Evolutionary conservation across 2,888 invertebrate genomes (phyloP), one percentile per base, ranked within the genome.

Genomic region (Oligia latruncula): DNA sequence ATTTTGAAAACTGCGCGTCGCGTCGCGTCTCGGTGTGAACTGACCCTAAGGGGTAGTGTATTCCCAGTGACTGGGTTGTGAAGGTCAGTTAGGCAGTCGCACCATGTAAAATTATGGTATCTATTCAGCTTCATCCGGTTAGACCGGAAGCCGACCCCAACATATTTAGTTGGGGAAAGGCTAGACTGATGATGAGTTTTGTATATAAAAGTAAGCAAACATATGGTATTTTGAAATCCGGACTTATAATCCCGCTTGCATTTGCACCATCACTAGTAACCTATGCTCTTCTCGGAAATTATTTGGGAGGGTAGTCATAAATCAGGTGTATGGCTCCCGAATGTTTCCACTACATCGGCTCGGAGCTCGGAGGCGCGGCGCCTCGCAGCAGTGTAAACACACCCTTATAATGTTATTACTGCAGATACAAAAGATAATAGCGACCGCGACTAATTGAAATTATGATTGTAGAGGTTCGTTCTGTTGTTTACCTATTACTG

Each of bases 291-390:
- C 80, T 68, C 81, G 80, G 81, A 80, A 81, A 90, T 89, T 82
- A 90, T 88, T 82, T 74, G 84, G 76, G 72, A 81, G 79, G 83
- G 79, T 72, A 71, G 80, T 74, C 78, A 86, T 90, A 90, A 89
- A 90, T 90, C 90, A 88, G 80, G 62, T n/a, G 83, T 84, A 85
- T 85, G 81, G 83, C 83, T 83, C 85, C 90, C 78, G 84, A 81
- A 82, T 68, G 82, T 85, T 87, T 87, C 83, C 86, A 87, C 75
- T 84, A 84, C 84, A 89, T 80, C 74, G 85, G 72, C 75, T 23
- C 23, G 55, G 29, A n/a, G 17, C 9, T 35, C 49, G 46, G 1
- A 8, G 52, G 72, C 70, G 80, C 67, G 66, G 35, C 73, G n/a
- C 23, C 62, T 78, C 70, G 55, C 43, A n/a, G 58, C 70, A 58